Conservation (phyloP, 2,797 vertebrate species). For the Fistularia tabacaria region DNA sequence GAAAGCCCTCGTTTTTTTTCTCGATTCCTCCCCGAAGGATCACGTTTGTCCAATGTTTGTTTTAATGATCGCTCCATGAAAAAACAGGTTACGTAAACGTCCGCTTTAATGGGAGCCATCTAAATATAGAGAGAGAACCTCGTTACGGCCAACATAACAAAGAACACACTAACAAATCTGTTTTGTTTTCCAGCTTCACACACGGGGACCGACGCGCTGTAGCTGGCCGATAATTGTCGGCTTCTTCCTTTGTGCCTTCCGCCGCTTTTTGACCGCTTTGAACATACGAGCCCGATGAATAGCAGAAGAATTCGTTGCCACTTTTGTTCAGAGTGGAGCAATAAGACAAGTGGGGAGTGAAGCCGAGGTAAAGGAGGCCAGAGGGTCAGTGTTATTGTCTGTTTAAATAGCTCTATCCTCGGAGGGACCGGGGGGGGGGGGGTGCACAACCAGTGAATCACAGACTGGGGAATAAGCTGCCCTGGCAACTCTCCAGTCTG, state of each 20-base stretch:
- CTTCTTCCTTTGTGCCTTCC: slow-evolving; percentile 40
- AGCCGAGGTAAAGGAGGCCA: slow-evolving; percentile 47
- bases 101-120: slow-evolving; percentile 21
- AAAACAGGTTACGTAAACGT: slow-evolving; percentile 33
- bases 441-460: slow-evolving; percentile 27
- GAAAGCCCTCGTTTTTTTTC: slow-evolving; percentile 23
- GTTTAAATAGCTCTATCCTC: slow-evolving; percentile 50
- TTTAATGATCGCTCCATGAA: slow-evolving; percentile 20
- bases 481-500: slow-evolving; percentile 24
- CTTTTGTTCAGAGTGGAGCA: slow-evolving; percentile 32
- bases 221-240: slow-evolving; percentile 22
- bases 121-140: slow-evolving; percentile 41
- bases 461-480: slow-evolving; percentile 20
- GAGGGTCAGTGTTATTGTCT: slow-evolving; percentile 43
- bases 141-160: slow-evolving; percentile 36
- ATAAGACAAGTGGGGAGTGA: slow-evolving; percentile 41
- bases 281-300: slow-evolving; percentile 28
- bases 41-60: slow-evolving; percentile 21
- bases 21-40: slow-evolving; percentile 21
- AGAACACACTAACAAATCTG: slow-evolving; percentile 24
- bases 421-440: slow-evolving; percentile 19
- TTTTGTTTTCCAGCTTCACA: slow-evolving; percentile 41
- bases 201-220: slow-evolving; percentile 29
- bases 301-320: slow-evolving; percentile 20
- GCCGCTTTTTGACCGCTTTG: slow-evolving; percentile 10